A percentile compares a stretch with the other conserved stretches of the same genome.
phyloP scores from a whole-genome alignment of 1,140 invertebrate genomes.

The Drosophila suzukii region DNA sequence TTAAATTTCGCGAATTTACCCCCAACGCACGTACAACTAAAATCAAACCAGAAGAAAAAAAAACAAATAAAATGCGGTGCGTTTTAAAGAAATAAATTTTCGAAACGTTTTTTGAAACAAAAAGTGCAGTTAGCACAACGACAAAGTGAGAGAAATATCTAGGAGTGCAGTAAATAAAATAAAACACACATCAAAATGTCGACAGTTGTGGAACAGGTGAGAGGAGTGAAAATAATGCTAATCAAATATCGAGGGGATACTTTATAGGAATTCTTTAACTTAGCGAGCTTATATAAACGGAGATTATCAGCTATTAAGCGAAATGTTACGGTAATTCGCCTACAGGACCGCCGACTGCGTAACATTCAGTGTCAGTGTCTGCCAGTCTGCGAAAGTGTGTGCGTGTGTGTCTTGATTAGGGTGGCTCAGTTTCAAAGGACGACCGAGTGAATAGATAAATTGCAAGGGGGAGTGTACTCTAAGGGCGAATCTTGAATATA shows the following conservation, averaged over 20 bases:
- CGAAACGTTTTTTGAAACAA: slow-evolving; percentile 22
- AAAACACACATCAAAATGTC: slow-evolving; percentile 69
- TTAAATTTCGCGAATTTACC: slow-evolving; percentile 37
- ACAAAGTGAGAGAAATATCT: slow-evolving; percentile 21
- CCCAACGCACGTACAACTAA: slow-evolving; percentile 37
- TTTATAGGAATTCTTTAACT: neutral
- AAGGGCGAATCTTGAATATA: no score
- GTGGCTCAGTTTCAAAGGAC: slow-evolving; percentile 23
- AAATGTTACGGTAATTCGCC: slow-evolving; percentile 67
- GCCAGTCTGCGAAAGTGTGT: slow-evolving; percentile 34
- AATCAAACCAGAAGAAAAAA: slow-evolving; percentile 32
- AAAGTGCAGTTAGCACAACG: slow-evolving; percentile 10
- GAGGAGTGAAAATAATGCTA: slow-evolving; percentile 19
- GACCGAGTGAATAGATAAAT: neutral
- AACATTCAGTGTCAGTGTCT: slow-evolving; percentile 77
- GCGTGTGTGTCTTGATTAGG: slow-evolving; percentile 37
- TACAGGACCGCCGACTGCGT: slow-evolving; percentile 69
- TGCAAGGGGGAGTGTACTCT: neutral
- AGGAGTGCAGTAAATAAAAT: slow-evolving; percentile 35
- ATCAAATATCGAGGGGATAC: slow-evolving; percentile 19
- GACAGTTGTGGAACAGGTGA: slow-evolving; percentile 79
- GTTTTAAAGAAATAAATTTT: slow-evolving; percentile 30
- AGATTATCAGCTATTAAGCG: slow-evolving; percentile 56
- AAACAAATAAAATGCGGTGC: slow-evolving; percentile 46
- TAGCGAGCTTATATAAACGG: slow-evolving; percentile 25